These are phyloP conservation scores for Drosophila demipolita DNA, from an alignment of 2,888 invertebrate species.

Conservation along the genomic window DNA sequence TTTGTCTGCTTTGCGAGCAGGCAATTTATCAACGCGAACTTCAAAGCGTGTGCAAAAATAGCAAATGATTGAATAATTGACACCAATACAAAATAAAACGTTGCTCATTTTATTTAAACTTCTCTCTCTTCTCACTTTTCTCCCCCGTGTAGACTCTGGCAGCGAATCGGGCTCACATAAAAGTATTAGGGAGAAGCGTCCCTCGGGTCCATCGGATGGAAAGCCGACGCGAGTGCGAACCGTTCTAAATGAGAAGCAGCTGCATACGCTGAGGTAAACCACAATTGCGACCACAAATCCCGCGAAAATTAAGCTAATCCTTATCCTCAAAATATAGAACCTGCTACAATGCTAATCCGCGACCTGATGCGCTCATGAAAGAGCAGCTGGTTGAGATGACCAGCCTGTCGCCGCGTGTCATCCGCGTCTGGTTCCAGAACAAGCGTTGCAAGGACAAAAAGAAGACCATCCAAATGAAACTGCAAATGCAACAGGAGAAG, in stretches of 20 bases:
- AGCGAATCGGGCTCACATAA: slow-evolving; percentile 96
- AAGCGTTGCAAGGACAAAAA: slow-evolving; percentile 99
- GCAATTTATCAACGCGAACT: slow-evolving; percentile 58
- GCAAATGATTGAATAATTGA: slow-evolving; percentile 46
- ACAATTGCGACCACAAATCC: neutral
- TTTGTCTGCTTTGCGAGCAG: slow-evolving; percentile 29
- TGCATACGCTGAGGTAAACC: slow-evolving; percentile 94
- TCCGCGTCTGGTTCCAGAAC: slow-evolving; percentile 99
- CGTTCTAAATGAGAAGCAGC: slow-evolving; percentile 99
- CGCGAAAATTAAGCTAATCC: neutral
- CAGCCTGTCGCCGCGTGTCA: slow-evolving; percentile 97
- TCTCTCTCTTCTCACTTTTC: slow-evolving; percentile 5
- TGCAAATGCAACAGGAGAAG: slow-evolving; percentile 99
- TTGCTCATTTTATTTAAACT: slow-evolving; percentile 9
- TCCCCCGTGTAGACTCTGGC: slow-evolving; percentile 91
- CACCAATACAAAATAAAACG: slow-evolving; percentile 6
- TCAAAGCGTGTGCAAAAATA: slow-evolving; percentile 65
- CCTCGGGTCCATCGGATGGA: slow-evolving; percentile 88
- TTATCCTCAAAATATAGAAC: slow-evolving; percentile 86
- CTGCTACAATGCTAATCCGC: slow-evolving; percentile 98
- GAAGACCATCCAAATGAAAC: slow-evolving; percentile 97
- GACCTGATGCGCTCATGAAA: slow-evolving; percentile 99
- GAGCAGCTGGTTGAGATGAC: slow-evolving; percentile 99
- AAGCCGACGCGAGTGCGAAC: slow-evolving; percentile 99
- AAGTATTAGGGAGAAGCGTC: slow-evolving; percentile 87